Evolutionary conservation across 2,888 invertebrate species (phyloP).

Genomic region (Merodon equestris): DNA sequence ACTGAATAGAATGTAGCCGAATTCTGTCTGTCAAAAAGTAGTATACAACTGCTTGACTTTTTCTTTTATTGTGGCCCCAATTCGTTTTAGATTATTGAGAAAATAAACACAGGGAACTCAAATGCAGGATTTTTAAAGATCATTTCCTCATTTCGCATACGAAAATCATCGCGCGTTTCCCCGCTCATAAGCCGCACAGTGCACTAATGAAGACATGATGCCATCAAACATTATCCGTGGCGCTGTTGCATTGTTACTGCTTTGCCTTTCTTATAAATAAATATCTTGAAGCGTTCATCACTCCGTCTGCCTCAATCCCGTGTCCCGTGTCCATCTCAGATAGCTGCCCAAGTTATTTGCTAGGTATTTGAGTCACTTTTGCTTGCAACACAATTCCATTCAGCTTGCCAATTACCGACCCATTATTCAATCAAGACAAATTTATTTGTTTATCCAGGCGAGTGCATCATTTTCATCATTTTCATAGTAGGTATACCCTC

Average conservation of each 20-base stretch:
- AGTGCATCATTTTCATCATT: conserved; percentile 69
- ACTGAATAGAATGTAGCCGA: no score
- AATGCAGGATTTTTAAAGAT: conserved; percentile 42
- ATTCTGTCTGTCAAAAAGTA: no score
- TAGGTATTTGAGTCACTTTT: conserved; percentile 75
- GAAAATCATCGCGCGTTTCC: not conserved
- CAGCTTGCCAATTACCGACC: conserved; percentile 79
- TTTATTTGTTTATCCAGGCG: conserved; percentile 78
- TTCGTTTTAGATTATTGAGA: no score
- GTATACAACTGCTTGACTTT: no score
- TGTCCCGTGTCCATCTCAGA: conserved; percentile 39
- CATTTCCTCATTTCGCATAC: conserved; percentile 45
- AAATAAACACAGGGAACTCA: no score
- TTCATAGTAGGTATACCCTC: conserved; percentile 45
- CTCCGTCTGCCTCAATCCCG: not conserved
- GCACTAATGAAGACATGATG: conserved; percentile 54
- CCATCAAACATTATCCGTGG: conserved; percentile 68
- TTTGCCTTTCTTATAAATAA: conserved; percentile 54
- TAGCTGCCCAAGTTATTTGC: conserved; percentile 64
- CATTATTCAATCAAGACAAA: conserved; percentile 79
- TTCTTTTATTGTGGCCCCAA: no score
- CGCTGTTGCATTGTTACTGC: conserved; percentile 59
- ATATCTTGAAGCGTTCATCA: conserved; percentile 45
- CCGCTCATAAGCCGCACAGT: not conserved
- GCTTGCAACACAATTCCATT: conserved; percentile 80